phyloP scores from a whole-genome alignment of 2,113 vertebrate genomes.

The Sclerurus mexicanus region DNA sequence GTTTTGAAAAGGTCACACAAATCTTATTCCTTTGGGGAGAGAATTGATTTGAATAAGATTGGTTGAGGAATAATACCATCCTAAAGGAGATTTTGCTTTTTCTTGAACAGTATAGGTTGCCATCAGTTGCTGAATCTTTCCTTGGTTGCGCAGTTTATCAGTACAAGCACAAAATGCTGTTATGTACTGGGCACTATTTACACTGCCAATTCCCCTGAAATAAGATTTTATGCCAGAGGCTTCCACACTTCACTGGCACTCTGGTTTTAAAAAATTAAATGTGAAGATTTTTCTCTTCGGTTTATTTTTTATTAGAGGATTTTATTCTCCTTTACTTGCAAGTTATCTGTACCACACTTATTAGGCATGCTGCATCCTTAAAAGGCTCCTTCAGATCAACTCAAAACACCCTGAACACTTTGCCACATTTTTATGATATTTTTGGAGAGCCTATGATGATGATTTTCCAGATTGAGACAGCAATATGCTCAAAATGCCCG shows the following conservation, averaged over 20 bases:
- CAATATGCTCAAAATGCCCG: neutral
- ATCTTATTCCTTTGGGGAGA: neutral
- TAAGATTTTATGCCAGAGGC: neutral
- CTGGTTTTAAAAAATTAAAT: neutral
- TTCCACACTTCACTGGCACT: neutral
- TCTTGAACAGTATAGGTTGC: neutral
- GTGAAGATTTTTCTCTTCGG: neutral
- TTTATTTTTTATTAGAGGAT: neutral
- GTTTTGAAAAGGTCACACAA: conserved; percentile 2
- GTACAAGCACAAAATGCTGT: neutral
- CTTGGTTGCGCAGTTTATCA: neutral
- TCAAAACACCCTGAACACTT: neutral
- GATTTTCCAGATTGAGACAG: neutral
- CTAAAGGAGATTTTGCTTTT: neutral
- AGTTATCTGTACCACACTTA: neutral
- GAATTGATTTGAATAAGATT: neutral
- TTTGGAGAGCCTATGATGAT: neutral
- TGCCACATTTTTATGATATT: neutral
- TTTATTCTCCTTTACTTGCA: neutral
- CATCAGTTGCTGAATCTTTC: neutral
- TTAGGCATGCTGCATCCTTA: neutral
- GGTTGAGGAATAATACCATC: neutral
- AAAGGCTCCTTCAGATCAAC: neutral
- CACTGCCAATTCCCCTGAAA: neutral
- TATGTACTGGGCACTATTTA: neutral